phyloP scores from a whole-genome alignment of 2,888 invertebrate species.

The Saturnia japonica region DNA sequence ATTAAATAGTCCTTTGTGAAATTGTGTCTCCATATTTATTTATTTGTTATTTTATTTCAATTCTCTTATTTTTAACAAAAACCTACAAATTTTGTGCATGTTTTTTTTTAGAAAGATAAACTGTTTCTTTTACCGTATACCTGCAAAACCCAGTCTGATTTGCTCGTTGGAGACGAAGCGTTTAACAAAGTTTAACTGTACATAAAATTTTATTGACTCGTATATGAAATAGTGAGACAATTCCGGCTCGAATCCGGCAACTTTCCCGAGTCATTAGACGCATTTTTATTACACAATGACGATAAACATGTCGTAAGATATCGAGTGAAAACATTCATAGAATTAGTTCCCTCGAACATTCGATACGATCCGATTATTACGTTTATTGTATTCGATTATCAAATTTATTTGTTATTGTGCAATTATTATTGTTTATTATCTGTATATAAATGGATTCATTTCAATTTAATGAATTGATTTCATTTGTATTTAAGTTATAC shows the following conservation, averaged over 20 bases:
- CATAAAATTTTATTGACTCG: slow-evolving; percentile 81
- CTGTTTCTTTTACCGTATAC: slow-evolving; percentile 24
- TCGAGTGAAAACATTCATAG: slow-evolving; percentile 78
- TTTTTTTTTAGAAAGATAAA: neutral
- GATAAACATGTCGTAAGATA: slow-evolving; percentile 80
- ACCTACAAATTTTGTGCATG: neutral
- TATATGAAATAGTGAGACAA: slow-evolving; percentile 80
- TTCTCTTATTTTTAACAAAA: neutral
- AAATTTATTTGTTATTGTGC: slow-evolving; percentile 51
- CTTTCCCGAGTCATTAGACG: slow-evolving; percentile 78
- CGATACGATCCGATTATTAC: slow-evolving; percentile 62
- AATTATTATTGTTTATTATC: slow-evolving; percentile 41
- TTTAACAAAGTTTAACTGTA: slow-evolving; percentile 79
- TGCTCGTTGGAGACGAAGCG: slow-evolving; percentile 48
- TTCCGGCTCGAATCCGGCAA: slow-evolving; percentile 60
- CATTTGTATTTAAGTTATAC: neutral
- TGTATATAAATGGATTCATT: slow-evolving; percentile 21
- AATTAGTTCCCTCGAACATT: slow-evolving; percentile 65
- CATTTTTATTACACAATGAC: slow-evolving; percentile 78
- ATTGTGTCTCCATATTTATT: too few species aligned
- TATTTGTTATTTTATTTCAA: neutral
- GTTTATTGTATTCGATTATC: slow-evolving; percentile 67
- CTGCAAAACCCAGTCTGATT: slow-evolving; percentile 42
- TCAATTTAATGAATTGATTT: slow-evolving; percentile 10
- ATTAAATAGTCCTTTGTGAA: too few species aligned